phyloP scores from a whole-genome alignment of 2,113 vertebrate species.

The Meles meles region DNA sequence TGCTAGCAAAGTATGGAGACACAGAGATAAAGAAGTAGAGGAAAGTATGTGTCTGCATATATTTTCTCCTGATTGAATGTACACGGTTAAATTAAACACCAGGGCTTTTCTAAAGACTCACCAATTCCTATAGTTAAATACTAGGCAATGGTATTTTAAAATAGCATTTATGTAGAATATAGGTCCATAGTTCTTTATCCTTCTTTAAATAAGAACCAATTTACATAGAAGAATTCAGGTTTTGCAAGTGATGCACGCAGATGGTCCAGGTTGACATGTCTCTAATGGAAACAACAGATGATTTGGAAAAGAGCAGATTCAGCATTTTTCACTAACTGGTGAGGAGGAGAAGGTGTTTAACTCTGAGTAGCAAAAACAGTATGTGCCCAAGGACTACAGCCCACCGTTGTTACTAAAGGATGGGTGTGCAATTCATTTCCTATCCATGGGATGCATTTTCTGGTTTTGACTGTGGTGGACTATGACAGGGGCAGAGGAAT shows the following conservation, averaged over 20 bases:
- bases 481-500: not conserved
- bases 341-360: not conserved
- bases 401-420: not conserved
- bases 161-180: constrained; percentile 33
- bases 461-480: not conserved
- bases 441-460: fast-evolving
- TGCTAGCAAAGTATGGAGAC: not conserved
- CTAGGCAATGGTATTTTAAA: constrained; percentile 23
- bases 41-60: not conserved
- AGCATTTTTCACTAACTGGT: not conserved
- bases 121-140: constrained; percentile 18
- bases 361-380: not conserved
- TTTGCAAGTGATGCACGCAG: not conserved
- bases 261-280: not conserved
- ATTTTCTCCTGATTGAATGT: constrained; percentile 31
- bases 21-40: not conserved
- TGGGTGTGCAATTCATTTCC: not conserved
- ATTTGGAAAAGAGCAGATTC: not conserved
- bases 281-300: not conserved
- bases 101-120: constrained; percentile 15
- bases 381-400: not conserved
- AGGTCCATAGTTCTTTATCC: not conserved
- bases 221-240: constrained; percentile 8
- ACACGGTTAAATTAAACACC: constrained; percentile 24
- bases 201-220: constrained; percentile 23